phyloP scores from a whole-genome alignment of 2,888 invertebrate species.

The Kuschelorhynchus macadamiae region DNA sequence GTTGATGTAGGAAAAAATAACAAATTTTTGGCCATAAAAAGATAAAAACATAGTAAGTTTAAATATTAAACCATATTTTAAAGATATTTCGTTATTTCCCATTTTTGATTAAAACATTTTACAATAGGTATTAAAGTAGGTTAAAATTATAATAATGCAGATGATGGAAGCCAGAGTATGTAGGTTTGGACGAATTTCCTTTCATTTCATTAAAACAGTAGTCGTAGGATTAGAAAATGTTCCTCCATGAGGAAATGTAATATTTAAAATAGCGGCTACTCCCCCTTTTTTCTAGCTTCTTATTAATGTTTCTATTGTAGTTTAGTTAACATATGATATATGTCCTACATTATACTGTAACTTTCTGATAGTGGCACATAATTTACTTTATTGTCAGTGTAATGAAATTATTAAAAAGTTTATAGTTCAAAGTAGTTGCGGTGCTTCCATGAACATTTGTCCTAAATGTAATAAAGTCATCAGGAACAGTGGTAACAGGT shows the following conservation, averaged over 20 bases:
- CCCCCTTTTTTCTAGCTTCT: constrained; percentile 9
- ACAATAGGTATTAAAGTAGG: constrained; percentile 12
- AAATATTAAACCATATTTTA: background rate
- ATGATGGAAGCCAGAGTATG: constrained; percentile 16
- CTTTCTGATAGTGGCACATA: no score
- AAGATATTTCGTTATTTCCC: background rate
- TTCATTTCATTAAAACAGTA: constrained; percentile 17
- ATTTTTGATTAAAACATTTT: background rate
- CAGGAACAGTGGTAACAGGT: no score
- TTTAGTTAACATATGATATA: no score
- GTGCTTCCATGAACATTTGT: no score
- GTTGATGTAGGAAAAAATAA: constrained; percentile 22
- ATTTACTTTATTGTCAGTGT: no score
- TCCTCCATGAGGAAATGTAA: constrained; percentile 10
- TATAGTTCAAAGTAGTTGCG: no score
- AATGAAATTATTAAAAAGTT: no score
- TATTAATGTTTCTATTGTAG: no score
- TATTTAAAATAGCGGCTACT: constrained; percentile 13
- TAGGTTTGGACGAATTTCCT: constrained; percentile 30
- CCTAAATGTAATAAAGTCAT: no score
- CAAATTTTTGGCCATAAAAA: constrained; percentile 17
- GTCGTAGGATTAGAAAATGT: constrained; percentile 11
- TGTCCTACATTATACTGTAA: no score
- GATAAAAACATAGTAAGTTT: constrained; percentile 22
- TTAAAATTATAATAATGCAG: constrained; percentile 22